These are phyloP conservation scores for Tangara arthus DNA, from an alignment of 2,797 vertebrate genomes.

Conservation along the genomic window DNA sequence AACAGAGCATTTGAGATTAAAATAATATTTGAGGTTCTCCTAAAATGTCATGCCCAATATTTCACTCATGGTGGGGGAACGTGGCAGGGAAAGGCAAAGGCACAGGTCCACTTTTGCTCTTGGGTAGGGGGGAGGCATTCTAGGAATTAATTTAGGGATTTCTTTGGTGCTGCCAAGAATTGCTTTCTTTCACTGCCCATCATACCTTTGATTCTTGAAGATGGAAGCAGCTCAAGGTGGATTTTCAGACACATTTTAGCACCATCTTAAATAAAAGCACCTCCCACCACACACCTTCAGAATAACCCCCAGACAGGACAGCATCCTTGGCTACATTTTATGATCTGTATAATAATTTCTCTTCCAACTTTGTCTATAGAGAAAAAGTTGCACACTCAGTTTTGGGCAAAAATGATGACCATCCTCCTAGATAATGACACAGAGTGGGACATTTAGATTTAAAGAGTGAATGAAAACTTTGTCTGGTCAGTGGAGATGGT, in stretches of 20 bases:
- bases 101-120: not conserved
- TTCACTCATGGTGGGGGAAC: slow-evolving; percentile 34
- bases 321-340: not conserved
- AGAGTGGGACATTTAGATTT: not conserved
- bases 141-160: not conserved
- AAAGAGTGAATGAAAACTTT: not conserved
- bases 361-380: not conserved
- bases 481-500: not conserved
- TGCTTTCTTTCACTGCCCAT: not conserved
- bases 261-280: not conserved
- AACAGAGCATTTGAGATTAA: slow-evolving; percentile 68
- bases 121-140: not conserved
- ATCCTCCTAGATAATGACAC: not conserved
- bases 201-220: not conserved
- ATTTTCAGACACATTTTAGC: not conserved
- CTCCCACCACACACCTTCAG: not conserved
- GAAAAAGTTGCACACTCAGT: not conserved
- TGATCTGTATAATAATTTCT: slow-evolving; percentile 26
- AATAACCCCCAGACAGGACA: not conserved
- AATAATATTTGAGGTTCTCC: slow-evolving; percentile 70
- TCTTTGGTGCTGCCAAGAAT: not conserved
- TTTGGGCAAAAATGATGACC: not conserved
- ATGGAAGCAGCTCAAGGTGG: not conserved
- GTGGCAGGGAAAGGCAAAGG: not conserved
- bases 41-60: slow-evolving; percentile 42